Conservation (phyloP, 2,113 vertebrate species). For the Zosterops borbonicus region DNA sequence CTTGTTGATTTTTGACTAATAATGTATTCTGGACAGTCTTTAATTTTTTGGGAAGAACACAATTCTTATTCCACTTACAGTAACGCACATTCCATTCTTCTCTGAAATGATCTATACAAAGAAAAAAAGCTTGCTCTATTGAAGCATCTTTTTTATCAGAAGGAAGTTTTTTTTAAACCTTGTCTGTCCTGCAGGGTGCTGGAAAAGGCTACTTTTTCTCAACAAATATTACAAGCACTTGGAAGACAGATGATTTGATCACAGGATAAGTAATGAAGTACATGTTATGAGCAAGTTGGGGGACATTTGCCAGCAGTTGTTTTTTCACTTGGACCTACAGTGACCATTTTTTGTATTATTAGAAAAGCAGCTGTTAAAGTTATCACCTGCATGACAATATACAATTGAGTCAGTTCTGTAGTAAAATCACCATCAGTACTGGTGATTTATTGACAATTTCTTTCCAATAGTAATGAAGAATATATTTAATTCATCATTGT, state of each 20-base stretch:
- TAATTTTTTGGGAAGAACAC: neutral
- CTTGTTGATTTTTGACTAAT: neutral
- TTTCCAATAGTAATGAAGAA: conserved; percentile 34
- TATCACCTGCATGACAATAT: neutral
- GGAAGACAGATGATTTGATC: neutral
- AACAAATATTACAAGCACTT: neutral
- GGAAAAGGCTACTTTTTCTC: neutral
- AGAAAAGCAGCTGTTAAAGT: neutral
- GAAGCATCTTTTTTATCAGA: neutral
- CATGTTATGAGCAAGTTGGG: neutral
- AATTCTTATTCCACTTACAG: neutral
- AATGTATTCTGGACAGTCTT: neutral
- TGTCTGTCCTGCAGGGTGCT: neutral
- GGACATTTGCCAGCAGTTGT: neutral
- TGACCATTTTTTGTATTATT: neutral
- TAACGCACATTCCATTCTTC: neutral
- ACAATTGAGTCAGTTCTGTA: neutral
- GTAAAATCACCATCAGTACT: conserved; percentile 20
- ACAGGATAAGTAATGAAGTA: neutral
- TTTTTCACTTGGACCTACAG: neutral
- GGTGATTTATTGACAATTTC: neutral
- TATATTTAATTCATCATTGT: neutral
- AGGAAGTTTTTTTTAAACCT: neutral
- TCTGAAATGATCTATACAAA: neutral
- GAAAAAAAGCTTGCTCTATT: neutral